Base-by-base conservation (phyloP, 1,140 invertebrate genomes). In the Cecropterus lyciades region DNA sequence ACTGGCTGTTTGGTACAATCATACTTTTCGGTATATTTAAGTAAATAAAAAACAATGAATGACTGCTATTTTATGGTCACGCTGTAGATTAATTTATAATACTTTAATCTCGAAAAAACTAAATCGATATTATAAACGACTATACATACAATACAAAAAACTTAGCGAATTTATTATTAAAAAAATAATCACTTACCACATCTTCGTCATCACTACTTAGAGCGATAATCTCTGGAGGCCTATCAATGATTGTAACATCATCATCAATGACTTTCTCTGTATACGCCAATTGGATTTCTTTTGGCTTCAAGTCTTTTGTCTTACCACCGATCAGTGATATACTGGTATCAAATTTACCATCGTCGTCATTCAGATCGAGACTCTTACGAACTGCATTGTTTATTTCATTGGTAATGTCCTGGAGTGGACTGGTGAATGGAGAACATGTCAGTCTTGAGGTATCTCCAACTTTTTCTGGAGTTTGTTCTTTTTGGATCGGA, bases 181-280 rank as follows among this genome's bases (percentile, higher is more conserved):
- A n/a, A n/a, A n/a, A n/a, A n/a, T n/a, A 24, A 24, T 24, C 20
- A 68, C 85, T 79, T 59, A 87, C 86, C 70, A 84, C 78, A 53
- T 80, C 77, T 8, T 91, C 88, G 56, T 90, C 87, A 63, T 91
- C 89, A 37, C 87, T 92, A 72, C 87, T 91, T 5, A 92, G 52
- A 0, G 84, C 79, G 15, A 91, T 90, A 13, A 92, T 77, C 56
- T 88, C 86, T 0, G 80, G 77, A 27, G 77, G 75, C 2, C 66
- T 71, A 20, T 88, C 84, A 43, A 87, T 83, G n/a, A 89, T 87
- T 8, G 85, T 83, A 1, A 90, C 72, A 37, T 88, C 84, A 69
- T 88, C 83, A 55, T 89, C 84, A 40, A 79, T 80, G 3, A 80
- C 73, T 68, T 74, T 78, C 73, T 83, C 79, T 24, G 67, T 79